Conservation (phyloP, 2,113 vertebrate species). For the Python bivittatus region DNA sequence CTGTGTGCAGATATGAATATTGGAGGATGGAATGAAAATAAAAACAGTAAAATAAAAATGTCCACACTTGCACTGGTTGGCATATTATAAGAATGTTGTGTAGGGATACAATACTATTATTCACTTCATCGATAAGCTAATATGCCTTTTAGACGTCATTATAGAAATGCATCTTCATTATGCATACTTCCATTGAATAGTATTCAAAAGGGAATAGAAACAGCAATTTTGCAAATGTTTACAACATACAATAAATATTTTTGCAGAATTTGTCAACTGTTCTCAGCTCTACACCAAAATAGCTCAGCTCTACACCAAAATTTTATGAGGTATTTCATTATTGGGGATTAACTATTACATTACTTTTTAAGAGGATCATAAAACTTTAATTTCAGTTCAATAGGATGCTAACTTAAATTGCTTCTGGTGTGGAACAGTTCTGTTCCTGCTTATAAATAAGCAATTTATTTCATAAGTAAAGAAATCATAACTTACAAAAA, state of each 20-base stretch:
- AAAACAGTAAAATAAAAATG: background rate
- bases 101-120: background rate
- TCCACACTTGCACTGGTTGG: background rate
- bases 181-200: background rate
- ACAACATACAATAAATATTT: conserved; percentile 51
- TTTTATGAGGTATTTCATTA: conserved; percentile 63
- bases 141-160: background rate
- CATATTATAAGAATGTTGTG: background rate
- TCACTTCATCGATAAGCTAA: conserved; percentile 26
- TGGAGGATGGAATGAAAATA: background rate
- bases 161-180: background rate
- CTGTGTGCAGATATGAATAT: background rate
- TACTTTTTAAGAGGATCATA: conserved; percentile 67
- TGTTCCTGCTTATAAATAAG: conserved; percentile 52
- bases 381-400: conserved; percentile 71
- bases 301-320: conserved; percentile 38
- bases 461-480: conserved; percentile 55
- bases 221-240: conserved; percentile 28
- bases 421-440: conserved; percentile 62
- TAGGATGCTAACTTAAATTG: conserved; percentile 57
- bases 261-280: conserved; percentile 21
- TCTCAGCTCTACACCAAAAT: conserved; percentile 31
- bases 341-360: conserved; percentile 67
- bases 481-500: conserved; percentile 44
- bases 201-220: conserved; percentile 48